phyloP scores from a whole-genome alignment of 1,140 invertebrate genomes.

The Cyclina sinensis region DNA sequence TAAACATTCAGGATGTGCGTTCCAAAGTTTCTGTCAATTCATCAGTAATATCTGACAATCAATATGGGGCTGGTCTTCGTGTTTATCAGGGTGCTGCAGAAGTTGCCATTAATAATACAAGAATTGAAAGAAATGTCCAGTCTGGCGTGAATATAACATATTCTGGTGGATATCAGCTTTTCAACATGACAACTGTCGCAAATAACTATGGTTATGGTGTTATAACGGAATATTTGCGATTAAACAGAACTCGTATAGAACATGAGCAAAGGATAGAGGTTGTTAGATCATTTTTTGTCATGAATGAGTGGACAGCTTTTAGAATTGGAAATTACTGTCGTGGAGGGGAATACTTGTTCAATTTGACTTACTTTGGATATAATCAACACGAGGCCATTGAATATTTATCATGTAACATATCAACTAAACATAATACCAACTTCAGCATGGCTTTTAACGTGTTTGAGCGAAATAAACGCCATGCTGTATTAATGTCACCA shows the following conservation, averaged over 20 bases:
- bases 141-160: constrained; percentile 93
- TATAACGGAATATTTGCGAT: constrained; percentile 79
- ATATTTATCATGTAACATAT: constrained; percentile 84
- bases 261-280: constrained; percentile 79
- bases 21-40: constrained; percentile 83
- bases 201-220: constrained; percentile 84
- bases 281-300: constrained; percentile 75
- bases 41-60: constrained; percentile 80
- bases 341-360: constrained; percentile 80
- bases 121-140: constrained; percentile 79
- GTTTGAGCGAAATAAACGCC: constrained; percentile 82
- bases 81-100: constrained; percentile 85
- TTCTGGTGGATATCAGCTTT: constrained; percentile 95
- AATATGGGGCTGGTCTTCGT: constrained; percentile 84
- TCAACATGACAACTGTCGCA: constrained; percentile 92
- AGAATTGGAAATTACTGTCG: constrained; percentile 85
- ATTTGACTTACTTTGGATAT: constrained; percentile 81
- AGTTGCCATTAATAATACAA: constrained; percentile 82
- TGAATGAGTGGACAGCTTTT: constrained; percentile 83
- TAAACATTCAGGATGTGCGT: constrained; percentile 84
- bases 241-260: constrained; percentile 82
- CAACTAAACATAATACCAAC: constrained; percentile 76
- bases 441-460: constrained; percentile 84
- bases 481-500: constrained; percentile 84
- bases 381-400: constrained; percentile 84